A percentile compares a stretch with the other conserved stretches of the same genome.
Conservation (phyloP, 2,888 invertebrate genomes). For the Drosophila pullipes region DNA sequence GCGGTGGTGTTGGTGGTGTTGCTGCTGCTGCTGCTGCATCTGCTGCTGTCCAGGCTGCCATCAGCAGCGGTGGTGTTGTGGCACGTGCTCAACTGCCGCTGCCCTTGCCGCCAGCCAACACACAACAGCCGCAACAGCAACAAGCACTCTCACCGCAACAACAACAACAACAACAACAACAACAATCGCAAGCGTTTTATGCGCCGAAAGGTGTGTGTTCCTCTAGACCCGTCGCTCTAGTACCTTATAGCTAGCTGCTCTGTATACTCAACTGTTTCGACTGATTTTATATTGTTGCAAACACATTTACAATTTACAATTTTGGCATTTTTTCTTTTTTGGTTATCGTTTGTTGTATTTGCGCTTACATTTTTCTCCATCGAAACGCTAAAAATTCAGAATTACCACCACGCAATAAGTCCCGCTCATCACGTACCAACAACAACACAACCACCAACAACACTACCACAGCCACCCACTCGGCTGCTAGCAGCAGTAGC, state of each 20-base stretch:
- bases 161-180: conserved; percentile 73
- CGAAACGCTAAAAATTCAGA: conserved; percentile 70
- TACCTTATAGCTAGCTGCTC: conserved; percentile 7
- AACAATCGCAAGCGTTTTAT: conserved; percentile 88
- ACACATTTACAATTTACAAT: conserved; percentile 57
- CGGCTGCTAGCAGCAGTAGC: conserved; percentile 55
- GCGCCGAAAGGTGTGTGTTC: conserved; percentile 89
- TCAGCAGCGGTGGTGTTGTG: conserved; percentile 78
- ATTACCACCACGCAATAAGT: conserved; percentile 82
- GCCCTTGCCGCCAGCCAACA: conserved; percentile 77
- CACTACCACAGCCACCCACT: conserved; percentile 59
- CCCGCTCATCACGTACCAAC: conserved; percentile 82
- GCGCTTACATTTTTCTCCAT: conserved; percentile 2
- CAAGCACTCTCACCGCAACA: conserved; percentile 71
- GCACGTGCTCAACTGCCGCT: conserved; percentile 82
- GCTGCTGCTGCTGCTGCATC: conserved; percentile 9
- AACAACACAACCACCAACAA: conserved; percentile 58
- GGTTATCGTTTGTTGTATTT: conserved; percentile 31
- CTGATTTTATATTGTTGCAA: conserved; percentile 47
- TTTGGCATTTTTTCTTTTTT: conserved; percentile 52
- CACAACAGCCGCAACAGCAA: conserved; percentile 66
- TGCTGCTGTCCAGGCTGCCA: conserved; percentile 68
- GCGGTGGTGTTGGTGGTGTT: conserved; percentile 77
- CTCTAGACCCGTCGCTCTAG: conserved; percentile 6
- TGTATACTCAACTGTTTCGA: conserved; percentile 35